Percentiles rank a stretch among this genome's conserved stretches.
These are phyloP conservation scores for Lota lota DNA, from an alignment of 2,113 vertebrate species.

Conservation along the genomic window DNA sequence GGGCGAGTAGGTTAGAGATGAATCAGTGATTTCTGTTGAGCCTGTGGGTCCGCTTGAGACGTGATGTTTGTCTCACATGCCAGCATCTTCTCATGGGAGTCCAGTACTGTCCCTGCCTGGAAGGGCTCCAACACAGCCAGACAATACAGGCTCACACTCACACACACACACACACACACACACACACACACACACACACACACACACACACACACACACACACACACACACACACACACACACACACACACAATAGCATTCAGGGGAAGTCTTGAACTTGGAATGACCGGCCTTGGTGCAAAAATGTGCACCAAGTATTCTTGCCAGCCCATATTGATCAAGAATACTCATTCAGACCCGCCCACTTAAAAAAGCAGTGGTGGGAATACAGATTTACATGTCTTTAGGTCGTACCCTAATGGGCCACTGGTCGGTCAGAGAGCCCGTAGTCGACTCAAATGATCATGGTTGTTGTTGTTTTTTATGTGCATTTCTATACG, in stretches of 20 bases:
- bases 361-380: too few species aligned
- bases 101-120: conserved; percentile 44
- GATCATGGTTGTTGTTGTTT: too few species aligned
- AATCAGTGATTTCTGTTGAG: not conserved
- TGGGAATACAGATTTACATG: too few species aligned
- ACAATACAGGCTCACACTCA: conserved; percentile 25
- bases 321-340: too few species aligned
- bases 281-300: too few species aligned
- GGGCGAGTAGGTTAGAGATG: not conserved
- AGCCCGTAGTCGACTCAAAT: too few species aligned
- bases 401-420: too few species aligned
- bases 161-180: conserved; percentile 15
- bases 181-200: not conserved
- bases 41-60: conserved; percentile 13
- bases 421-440: too few species aligned
- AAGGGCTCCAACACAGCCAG: conserved; percentile 22
- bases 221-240: conserved; percentile 9
- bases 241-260: not conserved
- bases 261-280: not conserved
- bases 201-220: conserved; percentile 23
- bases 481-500: too few species aligned
- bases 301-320: too few species aligned
- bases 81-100: conserved; percentile 35
- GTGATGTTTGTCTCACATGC: conserved; percentile 48
- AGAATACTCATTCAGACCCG: too few species aligned